Conservation (phyloP, 1,140 invertebrate species). For the Drosophila aff. region DNA sequence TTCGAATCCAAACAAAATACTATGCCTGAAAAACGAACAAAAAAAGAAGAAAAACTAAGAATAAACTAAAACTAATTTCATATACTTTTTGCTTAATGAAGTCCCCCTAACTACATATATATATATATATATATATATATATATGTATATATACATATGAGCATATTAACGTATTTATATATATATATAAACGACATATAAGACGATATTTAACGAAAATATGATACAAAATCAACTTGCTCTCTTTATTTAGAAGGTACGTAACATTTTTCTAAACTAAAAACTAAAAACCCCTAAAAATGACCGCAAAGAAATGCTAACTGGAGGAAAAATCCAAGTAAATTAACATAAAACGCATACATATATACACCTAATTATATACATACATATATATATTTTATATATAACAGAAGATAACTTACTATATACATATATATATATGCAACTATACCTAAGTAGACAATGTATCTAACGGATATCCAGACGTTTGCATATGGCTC, state of each 20-base stretch:
- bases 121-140: slow-evolving; percentile 15
- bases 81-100: slow-evolving; percentile 77
- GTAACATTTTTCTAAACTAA: slow-evolving; percentile 77
- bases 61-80: slow-evolving; percentile 60
- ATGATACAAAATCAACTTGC: slow-evolving; percentile 66
- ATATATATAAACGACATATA: slow-evolving; percentile 52
- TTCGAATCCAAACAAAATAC: slow-evolving; percentile 47
- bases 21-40: slow-evolving; percentile 22
- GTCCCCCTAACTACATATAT: slow-evolving; percentile 45
- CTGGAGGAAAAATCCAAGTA: slow-evolving; percentile 42
- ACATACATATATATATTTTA: slow-evolving; percentile 65
- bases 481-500: slow-evolving; percentile 76
- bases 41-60: slow-evolving; percentile 23
- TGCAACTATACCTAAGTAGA: slow-evolving; percentile 79
- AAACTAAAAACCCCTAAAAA: slow-evolving; percentile 39
- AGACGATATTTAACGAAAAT: slow-evolving; percentile 67
- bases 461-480: slow-evolving; percentile 75
- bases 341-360: slow-evolving; percentile 62
- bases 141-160: neutral
- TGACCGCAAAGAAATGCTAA: slow-evolving; percentile 44
- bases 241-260: slow-evolving; percentile 80
- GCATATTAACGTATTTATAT: slow-evolving; percentile 58
- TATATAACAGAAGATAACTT: slow-evolving; percentile 63
- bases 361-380: slow-evolving; percentile 58
- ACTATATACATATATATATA: slow-evolving; percentile 68